Evolutionary conservation across 2,888 invertebrate genomes (phyloP).

Genomic region (Rhodophaea formosa): DNA sequence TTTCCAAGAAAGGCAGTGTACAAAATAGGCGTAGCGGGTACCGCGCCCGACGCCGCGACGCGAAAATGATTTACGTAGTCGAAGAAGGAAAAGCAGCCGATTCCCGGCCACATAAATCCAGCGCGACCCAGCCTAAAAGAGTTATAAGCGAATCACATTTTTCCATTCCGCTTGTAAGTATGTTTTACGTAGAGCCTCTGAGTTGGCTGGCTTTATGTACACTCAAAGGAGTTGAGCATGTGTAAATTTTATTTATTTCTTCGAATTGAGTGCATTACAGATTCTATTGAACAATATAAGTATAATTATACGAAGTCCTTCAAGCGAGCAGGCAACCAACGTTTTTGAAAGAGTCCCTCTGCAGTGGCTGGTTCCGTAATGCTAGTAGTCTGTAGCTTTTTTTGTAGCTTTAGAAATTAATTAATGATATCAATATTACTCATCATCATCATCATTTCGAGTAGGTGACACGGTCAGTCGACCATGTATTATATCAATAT

Average conservation of each 20-base stretch:
- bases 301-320: too few species aligned
- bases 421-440: too few species aligned
- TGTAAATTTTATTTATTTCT: not conserved
- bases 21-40: constrained; percentile 41
- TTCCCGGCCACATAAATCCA: constrained; percentile 57
- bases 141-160: constrained; percentile 62
- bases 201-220: constrained; percentile 9
- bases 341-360: too few species aligned
- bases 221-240: not conserved
- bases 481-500: too few species aligned
- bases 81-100: constrained; percentile 56
- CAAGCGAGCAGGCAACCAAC: too few species aligned
- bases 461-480: too few species aligned
- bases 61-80: constrained; percentile 71
- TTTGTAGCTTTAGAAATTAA: too few species aligned
- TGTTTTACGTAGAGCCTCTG: constrained; percentile 22
- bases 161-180: constrained; percentile 40
- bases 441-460: too few species aligned
- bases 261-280: too few species aligned
- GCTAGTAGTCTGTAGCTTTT: too few species aligned
- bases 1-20: constrained; percentile 43
- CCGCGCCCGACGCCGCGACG: constrained; percentile 37
- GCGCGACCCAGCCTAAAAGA: constrained; percentile 50
- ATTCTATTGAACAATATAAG: too few species aligned
- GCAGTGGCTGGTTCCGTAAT: too few species aligned